Conservation (phyloP, 92 coral and sea anemone species). For the Palythoa grandis region DNA sequence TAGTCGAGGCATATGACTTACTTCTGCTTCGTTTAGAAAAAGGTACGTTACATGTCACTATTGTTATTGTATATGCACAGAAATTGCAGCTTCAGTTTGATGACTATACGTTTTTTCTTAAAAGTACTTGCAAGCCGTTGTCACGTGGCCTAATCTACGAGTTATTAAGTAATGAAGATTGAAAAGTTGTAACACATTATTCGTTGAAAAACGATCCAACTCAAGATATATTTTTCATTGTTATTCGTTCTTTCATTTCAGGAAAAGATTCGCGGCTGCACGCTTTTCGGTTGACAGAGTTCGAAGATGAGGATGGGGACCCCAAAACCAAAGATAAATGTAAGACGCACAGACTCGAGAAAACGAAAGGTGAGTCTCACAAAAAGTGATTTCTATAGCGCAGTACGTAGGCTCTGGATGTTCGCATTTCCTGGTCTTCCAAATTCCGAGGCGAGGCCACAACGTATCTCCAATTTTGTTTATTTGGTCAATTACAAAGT, state of each 20-base stretch:
- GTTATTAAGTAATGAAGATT: too few relatives aligned
- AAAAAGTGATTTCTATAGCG: not conserved
- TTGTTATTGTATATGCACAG: too few relatives aligned
- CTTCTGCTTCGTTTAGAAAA: constrained; percentile 86
- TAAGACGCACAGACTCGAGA: constrained; percentile 79
- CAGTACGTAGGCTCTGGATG: not conserved
- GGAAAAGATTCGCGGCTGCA: constrained; percentile 91
- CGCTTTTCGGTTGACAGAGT: constrained; percentile 82
- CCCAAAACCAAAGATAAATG: constrained; percentile 71
- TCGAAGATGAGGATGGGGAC: constrained; percentile 81
- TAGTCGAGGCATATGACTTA: constrained; percentile 85
- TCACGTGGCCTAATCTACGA: too few relatives aligned
- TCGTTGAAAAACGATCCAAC: too few relatives aligned
- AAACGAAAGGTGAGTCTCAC: constrained; percentile 78
- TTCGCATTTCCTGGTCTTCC: not conserved
- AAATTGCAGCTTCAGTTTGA: too few relatives aligned
- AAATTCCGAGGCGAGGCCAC: not conserved
- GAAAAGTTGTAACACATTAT: too few relatives aligned
- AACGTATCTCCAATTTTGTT: too few relatives aligned
- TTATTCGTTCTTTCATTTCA: constrained; percentile 19
- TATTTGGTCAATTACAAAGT: not conserved
- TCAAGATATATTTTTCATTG: not conserved
- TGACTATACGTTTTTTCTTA: too few relatives aligned
- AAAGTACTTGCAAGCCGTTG: too few relatives aligned
- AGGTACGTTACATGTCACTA: constrained; percentile 57